phyloP scores from a whole-genome alignment of 2,113 vertebrate species.

The Thinocorus orbignyianus region DNA sequence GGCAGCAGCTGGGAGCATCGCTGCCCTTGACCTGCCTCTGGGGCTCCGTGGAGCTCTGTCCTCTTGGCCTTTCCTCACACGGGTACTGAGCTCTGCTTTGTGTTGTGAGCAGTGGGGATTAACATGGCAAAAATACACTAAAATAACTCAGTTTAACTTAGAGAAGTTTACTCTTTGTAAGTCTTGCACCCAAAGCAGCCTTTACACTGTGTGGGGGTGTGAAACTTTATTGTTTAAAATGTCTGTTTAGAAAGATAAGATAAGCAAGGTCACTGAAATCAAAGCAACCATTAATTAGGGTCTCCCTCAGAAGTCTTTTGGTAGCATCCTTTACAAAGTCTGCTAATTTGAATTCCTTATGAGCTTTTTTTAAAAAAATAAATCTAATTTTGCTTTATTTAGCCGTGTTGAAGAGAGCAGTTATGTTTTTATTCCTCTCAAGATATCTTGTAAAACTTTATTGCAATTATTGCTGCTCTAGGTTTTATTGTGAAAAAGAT shows the following conservation, averaged over 20 bases:
- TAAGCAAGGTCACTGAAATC: slow-evolving; percentile 24
- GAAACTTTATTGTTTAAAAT: neutral
- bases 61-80: neutral
- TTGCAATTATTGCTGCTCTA: slow-evolving; percentile 21
- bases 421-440: slow-evolving; percentile 19
- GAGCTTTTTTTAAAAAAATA: neutral
- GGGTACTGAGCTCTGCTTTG: neutral
- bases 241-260: slow-evolving; percentile 3
- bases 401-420: neutral
- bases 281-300: neutral
- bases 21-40: neutral
- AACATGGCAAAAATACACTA: neutral
- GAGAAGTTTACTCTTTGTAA: neutral
- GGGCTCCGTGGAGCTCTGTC: neutral
- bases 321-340: neutral
- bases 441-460: slow-evolving; percentile 13
- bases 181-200: neutral
- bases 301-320: neutral
- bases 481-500: slow-evolving; percentile 21
- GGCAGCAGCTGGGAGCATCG: neutral
- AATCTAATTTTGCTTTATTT: slow-evolving; percentile 11
- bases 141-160: neutral
- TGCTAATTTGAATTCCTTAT: neutral
- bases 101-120: neutral
- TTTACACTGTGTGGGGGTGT: neutral